phyloP scores from a whole-genome alignment of 2,888 invertebrate genomes.

The Minunthozetes semirufus region DNA sequence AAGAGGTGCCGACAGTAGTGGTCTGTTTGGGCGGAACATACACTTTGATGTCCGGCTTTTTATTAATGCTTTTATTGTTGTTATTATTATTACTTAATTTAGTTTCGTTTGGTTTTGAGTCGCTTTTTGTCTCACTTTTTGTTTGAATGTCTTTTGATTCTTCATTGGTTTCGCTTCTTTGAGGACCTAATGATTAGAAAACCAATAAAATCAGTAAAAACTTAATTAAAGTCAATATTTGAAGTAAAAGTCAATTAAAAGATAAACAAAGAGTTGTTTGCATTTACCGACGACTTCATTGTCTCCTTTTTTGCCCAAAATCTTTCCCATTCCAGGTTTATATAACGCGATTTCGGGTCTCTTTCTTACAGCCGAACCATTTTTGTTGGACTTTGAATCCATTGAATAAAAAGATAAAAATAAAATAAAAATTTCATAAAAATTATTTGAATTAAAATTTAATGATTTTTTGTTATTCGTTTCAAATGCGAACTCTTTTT shows the following conservation, averaged over 20 bases:
- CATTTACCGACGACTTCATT: not conserved
- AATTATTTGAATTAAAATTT: not conserved
- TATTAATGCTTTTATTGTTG: constrained; percentile 2
- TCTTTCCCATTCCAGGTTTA: constrained; percentile 29
- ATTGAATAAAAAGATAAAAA: not conserved
- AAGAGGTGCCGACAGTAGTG: not conserved
- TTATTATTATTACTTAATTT: constrained; percentile 14
- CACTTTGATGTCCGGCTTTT: constrained; percentile 25
- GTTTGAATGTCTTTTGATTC: constrained; percentile 5
- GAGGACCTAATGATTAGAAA: not conserved
- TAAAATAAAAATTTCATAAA: too few species aligned
- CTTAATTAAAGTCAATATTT: not conserved
- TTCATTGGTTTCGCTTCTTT: not conserved
- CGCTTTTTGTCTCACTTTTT: not conserved
- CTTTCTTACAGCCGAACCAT: not conserved
- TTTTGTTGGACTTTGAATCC: constrained; percentile 2
- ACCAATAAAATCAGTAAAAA: not conserved
- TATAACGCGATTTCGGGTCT: constrained; percentile 25
- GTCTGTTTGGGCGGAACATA: constrained; percentile 23
- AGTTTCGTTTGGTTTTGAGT: not conserved
- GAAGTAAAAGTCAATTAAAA: not conserved
- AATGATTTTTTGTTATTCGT: not conserved
- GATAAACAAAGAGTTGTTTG: not conserved
- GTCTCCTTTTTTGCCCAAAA: not conserved
- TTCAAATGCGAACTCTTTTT: constrained; percentile 14